Percentiles rank a stretch among this genome's conserved stretches.
phyloP scores from a whole-genome alignment of 2,888 invertebrate genomes.

The Alentia gelatinosa region DNA sequence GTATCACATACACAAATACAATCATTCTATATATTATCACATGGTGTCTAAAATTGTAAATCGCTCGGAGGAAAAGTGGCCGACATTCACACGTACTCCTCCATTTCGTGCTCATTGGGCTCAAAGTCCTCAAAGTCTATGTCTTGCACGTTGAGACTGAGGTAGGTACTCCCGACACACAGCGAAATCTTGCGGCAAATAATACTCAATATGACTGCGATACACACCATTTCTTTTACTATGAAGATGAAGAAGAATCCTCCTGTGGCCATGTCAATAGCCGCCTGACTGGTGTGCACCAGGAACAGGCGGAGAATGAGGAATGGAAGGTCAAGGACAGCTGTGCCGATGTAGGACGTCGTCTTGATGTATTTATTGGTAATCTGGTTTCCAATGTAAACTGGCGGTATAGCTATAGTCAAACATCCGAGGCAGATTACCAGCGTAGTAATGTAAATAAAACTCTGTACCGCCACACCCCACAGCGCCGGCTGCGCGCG shows the following conservation, averaged over 20 bases:
- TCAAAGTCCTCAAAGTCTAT: conserved; percentile 44
- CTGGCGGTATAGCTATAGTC: conserved; percentile 21
- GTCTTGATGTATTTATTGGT: conserved; percentile 50
- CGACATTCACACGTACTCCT: conserved; percentile 1
- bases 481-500: background rate
- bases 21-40: background rate
- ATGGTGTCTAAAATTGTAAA: no score
- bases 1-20: no score
- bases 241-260: conserved; percentile 35
- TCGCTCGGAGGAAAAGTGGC: background rate
- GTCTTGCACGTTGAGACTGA: conserved; percentile 47
- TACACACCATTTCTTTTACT: conserved; percentile 42
- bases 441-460: conserved; percentile 24
- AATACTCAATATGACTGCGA: conserved; percentile 4
- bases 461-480: conserved; percentile 15
- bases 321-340: conserved; percentile 25
- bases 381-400: conserved; percentile 45
- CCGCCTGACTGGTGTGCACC: background rate
- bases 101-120: conserved; percentile 44
- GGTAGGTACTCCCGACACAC: conserved; percentile 47
- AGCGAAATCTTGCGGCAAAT: conserved; percentile 28
- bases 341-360: conserved; percentile 32
- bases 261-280: conserved; percentile 29
- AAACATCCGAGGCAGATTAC: conserved; percentile 32
- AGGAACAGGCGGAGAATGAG: conserved; percentile 1